These are phyloP conservation scores for Ammodytes dubius DNA, from an alignment of 2,113 vertebrate species.

Conservation along the genomic window DNA sequence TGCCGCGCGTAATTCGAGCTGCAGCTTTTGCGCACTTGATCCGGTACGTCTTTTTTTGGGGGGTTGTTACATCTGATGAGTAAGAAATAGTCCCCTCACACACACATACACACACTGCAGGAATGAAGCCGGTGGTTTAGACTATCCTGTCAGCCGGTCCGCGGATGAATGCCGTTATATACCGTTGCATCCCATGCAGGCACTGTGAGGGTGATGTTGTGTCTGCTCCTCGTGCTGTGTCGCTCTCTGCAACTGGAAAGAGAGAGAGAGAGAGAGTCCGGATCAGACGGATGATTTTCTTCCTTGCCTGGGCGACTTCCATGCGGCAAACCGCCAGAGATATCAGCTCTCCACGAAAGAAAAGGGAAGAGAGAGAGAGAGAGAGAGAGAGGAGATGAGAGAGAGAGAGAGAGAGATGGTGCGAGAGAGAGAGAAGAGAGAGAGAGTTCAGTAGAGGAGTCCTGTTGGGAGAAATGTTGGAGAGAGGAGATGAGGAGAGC, in stretches of 20 bases:
- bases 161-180: conserved; percentile 61
- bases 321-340: conserved; percentile 86
- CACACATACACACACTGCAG: conserved; percentile 25
- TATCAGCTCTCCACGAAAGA: conserved; percentile 68
- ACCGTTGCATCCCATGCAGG: conserved; percentile 50
- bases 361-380: conserved; percentile 33
- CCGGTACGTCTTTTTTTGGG: conserved; percentile 28
- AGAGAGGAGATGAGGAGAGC: conserved; percentile 56
- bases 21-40: conserved; percentile 67
- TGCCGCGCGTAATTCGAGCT: conserved; percentile 55
- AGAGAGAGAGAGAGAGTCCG: conserved; percentile 64
- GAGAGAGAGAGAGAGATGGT: conserved; percentile 30
- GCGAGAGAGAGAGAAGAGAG: conserved; percentile 28
- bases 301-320: conserved; percentile 78
- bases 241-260: conserved; percentile 43
- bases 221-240: conserved; percentile 53
- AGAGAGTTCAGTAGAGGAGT: conserved; percentile 22
- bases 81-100: conserved; percentile 30
- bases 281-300: conserved; percentile 71
- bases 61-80: conserved; percentile 66
- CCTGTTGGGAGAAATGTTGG: conserved; percentile 51
- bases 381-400: conserved; percentile 31
- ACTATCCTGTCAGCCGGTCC: conserved; percentile 48
- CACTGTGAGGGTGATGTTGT: conserved; percentile 37
- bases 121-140: conserved; percentile 52